Percentiles rank a stretch among this genome's conserved stretches.
Conservation (phyloP, 2,888 invertebrate species). For the Endotricha flammealis region DNA sequence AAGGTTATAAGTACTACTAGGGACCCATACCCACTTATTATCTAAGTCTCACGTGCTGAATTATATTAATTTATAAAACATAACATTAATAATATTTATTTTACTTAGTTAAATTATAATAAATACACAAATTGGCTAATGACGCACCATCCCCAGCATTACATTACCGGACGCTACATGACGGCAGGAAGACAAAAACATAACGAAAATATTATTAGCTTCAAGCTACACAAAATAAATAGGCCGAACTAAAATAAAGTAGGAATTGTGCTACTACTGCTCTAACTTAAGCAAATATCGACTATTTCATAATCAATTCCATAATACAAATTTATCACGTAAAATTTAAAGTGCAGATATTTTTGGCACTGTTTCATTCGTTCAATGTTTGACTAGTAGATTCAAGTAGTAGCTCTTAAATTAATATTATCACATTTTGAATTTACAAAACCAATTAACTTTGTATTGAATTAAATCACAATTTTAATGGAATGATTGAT, state of each 20-base stretch:
- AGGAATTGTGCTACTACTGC: slow-evolving; percentile 29
- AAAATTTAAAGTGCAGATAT: slow-evolving; percentile 47
- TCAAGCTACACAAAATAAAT: slow-evolving; percentile 22
- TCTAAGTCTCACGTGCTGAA: neutral
- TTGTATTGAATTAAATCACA: slow-evolving; percentile 40
- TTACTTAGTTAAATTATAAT: neutral
- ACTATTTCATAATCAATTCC: slow-evolving; percentile 14
- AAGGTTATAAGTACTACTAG: slow-evolving; percentile 7
- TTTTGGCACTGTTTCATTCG: slow-evolving; percentile 59
- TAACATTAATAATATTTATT: neutral
- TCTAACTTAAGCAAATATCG: slow-evolving; percentile 30
- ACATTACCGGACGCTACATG: no score
- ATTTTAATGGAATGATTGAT: slow-evolving; percentile 44
- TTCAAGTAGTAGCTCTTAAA: slow-evolving; percentile 27
- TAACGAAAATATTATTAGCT: slow-evolving; percentile 14
- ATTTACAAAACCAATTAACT: slow-evolving; percentile 20
- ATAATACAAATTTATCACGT: slow-evolving; percentile 15
- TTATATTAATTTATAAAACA: slow-evolving; percentile 1
- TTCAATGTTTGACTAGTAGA: slow-evolving; percentile 54
- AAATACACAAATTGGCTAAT: neutral
- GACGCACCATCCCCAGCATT: neutral
- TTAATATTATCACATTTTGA: slow-evolving; percentile 45
- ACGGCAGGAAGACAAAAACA: no score
- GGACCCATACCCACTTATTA: slow-evolving; percentile 6
- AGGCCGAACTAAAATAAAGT: slow-evolving; percentile 20